Conservation (phyloP, 2,113 vertebrate genomes). For the Hyperoodon ampullatus region DNA sequence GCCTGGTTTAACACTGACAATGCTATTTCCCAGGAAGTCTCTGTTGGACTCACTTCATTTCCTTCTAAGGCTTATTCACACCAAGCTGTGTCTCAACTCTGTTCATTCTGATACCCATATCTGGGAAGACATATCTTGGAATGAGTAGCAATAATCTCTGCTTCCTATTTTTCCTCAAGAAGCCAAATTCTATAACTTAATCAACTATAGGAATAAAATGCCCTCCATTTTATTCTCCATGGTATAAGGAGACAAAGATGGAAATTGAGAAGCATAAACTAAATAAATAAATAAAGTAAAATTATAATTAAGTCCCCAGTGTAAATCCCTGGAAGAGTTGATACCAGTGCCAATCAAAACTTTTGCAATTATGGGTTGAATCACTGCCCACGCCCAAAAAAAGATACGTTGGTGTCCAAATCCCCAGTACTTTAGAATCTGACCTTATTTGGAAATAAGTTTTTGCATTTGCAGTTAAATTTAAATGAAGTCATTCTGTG, state of each 20-base stretch:
- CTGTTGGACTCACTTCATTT: background rate
- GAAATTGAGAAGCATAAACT: background rate
- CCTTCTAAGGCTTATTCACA: background rate
- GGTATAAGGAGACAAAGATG: background rate
- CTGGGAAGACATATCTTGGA: background rate
- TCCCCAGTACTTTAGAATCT: background rate
- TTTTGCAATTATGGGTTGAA: background rate
- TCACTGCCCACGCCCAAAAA: background rate
- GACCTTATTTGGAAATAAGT: background rate
- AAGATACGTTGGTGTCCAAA: background rate
- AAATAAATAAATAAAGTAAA: background rate
- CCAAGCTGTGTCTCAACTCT: background rate
- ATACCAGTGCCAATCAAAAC: no score
- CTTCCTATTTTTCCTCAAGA: background rate
- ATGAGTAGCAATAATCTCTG: background rate
- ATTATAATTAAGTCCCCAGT: background rate
- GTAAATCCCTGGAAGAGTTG: no score
- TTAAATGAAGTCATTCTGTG: background rate
- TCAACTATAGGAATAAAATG: background rate
- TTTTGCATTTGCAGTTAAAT: background rate
- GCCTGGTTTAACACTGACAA: background rate
- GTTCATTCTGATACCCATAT: background rate
- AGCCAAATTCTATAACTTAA: background rate
- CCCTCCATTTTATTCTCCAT: background rate
- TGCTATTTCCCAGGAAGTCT: background rate